These are phyloP conservation scores for Drosophila colorata DNA, from an alignment of 2,888 invertebrate genomes.

Conservation along the genomic window DNA sequence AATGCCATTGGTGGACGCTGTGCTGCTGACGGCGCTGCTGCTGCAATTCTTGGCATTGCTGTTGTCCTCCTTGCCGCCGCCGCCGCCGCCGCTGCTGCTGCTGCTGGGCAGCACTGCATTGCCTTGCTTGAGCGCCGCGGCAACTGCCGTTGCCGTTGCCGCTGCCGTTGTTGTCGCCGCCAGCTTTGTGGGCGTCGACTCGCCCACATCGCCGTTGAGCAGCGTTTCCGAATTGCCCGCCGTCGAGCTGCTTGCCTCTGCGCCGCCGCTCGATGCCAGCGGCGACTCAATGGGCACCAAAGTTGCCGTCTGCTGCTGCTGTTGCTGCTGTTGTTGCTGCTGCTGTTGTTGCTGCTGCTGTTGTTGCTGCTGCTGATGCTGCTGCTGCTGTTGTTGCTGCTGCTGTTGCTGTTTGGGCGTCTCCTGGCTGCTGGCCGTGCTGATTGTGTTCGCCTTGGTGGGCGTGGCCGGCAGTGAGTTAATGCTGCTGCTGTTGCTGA, in stretches of 20 bases:
- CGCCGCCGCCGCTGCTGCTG: constrained; percentile 37
- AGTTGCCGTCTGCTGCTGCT: constrained; percentile 43
- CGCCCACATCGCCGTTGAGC: constrained; percentile 58
- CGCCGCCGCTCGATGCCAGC: constrained; percentile 19
- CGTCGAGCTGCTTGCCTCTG: constrained; percentile 61
- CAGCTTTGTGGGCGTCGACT: constrained; percentile 39
- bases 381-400: constrained; percentile 25
- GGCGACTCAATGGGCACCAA: constrained; percentile 65
- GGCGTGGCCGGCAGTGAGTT: constrained; percentile 73
- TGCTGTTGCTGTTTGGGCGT: constrained; percentile 39
- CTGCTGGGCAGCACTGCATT: constrained; percentile 58
- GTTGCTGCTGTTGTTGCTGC: constrained; percentile 15
- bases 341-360: constrained; percentile 18
- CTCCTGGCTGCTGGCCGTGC: constrained; percentile 29
- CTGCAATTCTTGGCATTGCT: constrained; percentile 24
- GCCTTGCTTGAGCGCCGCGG: constrained; percentile 50
- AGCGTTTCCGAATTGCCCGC: constrained; percentile 31
- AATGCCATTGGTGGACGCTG: constrained; percentile 60
- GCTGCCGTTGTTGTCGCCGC: constrained; percentile 21
- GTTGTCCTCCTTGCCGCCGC: constrained; percentile 18
- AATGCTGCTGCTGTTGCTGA: constrained; percentile 47
- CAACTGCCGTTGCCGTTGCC: constrained; percentile 31
- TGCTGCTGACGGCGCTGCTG: constrained; percentile 38
- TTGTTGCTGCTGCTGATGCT: constrained; percentile 39
- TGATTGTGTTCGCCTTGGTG: constrained; percentile 51